Base-by-base conservation (phyloP, 2,113 vertebrate species). In the Aptenodytes forsteri region DNA sequence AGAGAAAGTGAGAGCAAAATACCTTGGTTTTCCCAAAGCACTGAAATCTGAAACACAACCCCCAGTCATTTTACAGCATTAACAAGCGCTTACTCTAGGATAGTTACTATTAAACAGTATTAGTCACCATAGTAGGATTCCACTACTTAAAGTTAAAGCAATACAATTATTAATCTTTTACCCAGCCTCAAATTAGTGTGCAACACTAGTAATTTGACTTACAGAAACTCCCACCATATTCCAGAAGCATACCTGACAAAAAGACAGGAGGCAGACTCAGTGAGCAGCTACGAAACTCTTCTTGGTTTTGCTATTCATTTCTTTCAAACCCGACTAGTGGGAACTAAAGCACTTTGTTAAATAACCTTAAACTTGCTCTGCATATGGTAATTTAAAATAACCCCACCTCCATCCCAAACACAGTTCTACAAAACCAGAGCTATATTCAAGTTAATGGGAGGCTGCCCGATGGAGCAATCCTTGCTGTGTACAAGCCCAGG, bases 361-460 rank as follows among this genome's bases (percentile, higher is more conserved):
- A 12, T 1, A 32, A 13, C 79, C 49, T 69, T 7, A 30, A 36
- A 42, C 3, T 29, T 27, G 54, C 81, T 18, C 52, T 36, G 65
- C 55, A 52, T 30, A 5, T 6, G 29, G 36, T 9, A 26, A n/a
- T 66, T 34, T 44, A 36, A 70, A 64, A 36, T 6, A 49, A 20
- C 34, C 16, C 49, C 17, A 1, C 1, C 50, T 46, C 55, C 14
- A 13, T 1, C 38, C 49, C 66, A 20, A 42, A 19, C 7, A 3
- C 44, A 16, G n/a, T 2, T 4, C 70, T 23, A 26, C 50, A 30
- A 18, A 36, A 27, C 14, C 19, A 16, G 21, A n/a, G 22, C n/a
- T 5, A 14, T 1, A 3, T 3, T n/a, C 38, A 11, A 1, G 3
- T 6, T 10, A 17, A 13, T 0, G 7, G 38, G 23, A 34, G 23